Base-by-base conservation (phyloP, 92 coral and sea anemone species). In the Zoanthus sociatus region DNA sequence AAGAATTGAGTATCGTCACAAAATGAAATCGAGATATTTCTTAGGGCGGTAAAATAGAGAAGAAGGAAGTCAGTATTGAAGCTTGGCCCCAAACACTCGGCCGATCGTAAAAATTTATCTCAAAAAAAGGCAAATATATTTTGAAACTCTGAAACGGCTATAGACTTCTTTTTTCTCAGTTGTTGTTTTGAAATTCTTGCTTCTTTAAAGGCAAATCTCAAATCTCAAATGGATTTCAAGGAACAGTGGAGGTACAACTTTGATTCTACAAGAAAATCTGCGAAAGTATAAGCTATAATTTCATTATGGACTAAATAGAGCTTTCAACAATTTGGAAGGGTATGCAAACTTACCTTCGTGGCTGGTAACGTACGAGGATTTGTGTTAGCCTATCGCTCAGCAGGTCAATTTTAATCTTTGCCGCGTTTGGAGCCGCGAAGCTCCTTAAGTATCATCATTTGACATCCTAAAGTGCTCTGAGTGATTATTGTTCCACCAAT, bases 401-500 rank as follows among this genome's bases (percentile, higher is more conserved):
- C 26, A 63, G 20, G 69, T 37, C 4, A 37, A 37, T 7, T 17
- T 1, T 7, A 10, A 63, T 63, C 30, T 63, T 63, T 17, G n/a
- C 9, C 69, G 69, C 69, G 69, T 20, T 63, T 17, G 26, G 5
- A 17, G 69, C 8, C n/a, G 30, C 6, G 32, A 37, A 17, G 69
- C 7, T 63, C 69, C 30, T 63, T 63, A 63, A 63, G 69, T 63
- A 63, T 31, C 10, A n/a, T 63, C 69, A 63, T 63, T 17, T 63
- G 30, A 63, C 69, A 50, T 63, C 26, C 69, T 20, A 1, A 7
- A 6, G 31, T 18, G 69, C 10, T 6, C 9, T 16, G 9, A 20
- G 30, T 63, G 69, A n/a, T 63, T 63, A 63, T 63, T 63, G 17
- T n/a, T 63, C 69, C 9, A 63, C 69, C 69, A 63, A 63, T 63